Evolutionary conservation across 2,888 invertebrate species (phyloP), one percentile per base, ranked within the genome.

Genomic region (Calliphora vomitoria): DNA sequence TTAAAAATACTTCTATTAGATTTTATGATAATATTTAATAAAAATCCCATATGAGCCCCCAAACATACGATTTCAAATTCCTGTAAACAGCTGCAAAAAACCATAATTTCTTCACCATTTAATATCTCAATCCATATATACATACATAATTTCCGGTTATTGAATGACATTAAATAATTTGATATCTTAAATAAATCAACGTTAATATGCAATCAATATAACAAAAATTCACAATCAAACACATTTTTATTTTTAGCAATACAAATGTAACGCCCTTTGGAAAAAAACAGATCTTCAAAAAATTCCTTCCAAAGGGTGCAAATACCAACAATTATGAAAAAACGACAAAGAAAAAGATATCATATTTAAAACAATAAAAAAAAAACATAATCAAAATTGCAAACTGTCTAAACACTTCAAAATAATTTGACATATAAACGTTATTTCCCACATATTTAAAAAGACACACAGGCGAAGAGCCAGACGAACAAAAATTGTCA

Each of bases 321-420:
- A 60, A 74, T 8, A 41, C 0, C 4, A 58, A 84, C 35, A 55
- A 38, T 66, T 53, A 58, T 50, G 13, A 18, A 72, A n/a, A 20
- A 69, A 18, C 8, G 10, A 20, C 25, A 41, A 13, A 69, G 58
- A 50, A 41, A 60, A 66, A 74, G 44, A 71, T 81, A 83, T 87
- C 83, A 87, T 60, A 84, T 83, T 84, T 55, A 81, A 50, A 75
- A 71, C 74, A 69, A n/a, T n/a, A n/a, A 75, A 55, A 71, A 44
- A 44, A 13, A 44, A 44, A 44, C 11, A 44, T 44, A 13, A 90
- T 44, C 25, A 69, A 83, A 76, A 71, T 71, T 71, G 44, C 71
- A 91, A 91, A 90, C 91, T 93, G 93, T 93, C 93, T 90, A 93
- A 93, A 93, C 93, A 93, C 91, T 92, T 93, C 93, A 93, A 91